Evolutionary conservation across 1,140 invertebrate species (phyloP).

Genomic region (Bombyx mandarina): DNA sequence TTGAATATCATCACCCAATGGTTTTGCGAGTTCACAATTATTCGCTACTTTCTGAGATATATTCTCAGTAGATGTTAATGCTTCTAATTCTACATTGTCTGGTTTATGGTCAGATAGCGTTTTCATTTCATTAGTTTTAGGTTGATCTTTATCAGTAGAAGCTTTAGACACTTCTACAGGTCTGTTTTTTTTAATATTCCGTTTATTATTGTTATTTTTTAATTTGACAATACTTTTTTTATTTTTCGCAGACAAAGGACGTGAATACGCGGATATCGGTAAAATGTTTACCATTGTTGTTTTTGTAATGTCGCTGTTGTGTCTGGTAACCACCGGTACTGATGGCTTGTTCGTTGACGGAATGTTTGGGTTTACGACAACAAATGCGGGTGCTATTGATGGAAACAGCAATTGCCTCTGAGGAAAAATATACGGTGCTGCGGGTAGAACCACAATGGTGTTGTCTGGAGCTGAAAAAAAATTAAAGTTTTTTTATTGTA

Average conservation of each 20-base stretch:
- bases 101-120: neutral
- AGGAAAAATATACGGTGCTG: slow-evolving; percentile 55
- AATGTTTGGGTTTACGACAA: slow-evolving; percentile 51
- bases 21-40: too few relatives aligned
- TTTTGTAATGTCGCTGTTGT: slow-evolving; percentile 51
- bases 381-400: slow-evolving; percentile 48
- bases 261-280: slow-evolving; percentile 77
- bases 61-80: too few relatives aligned
- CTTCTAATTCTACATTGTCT: too few relatives aligned
- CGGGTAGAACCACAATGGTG: slow-evolving; percentile 56
- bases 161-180: neutral
- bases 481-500: neutral
- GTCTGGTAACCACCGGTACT: slow-evolving; percentile 45
- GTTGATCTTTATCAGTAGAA: neutral
- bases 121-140: neutral
- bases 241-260: slow-evolving; percentile 50
- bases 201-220: slow-evolving; percentile 33
- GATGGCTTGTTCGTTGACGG: slow-evolving; percentile 43
- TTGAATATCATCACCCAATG: too few relatives aligned
- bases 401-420: slow-evolving; percentile 57
- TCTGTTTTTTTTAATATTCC: slow-evolving; percentile 21
- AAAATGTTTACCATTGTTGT: slow-evolving; percentile 81
- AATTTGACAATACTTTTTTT: slow-evolving; percentile 56
- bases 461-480: slow-evolving; percentile 46
- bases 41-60: too few relatives aligned